phyloP scores from a whole-genome alignment of 2,113 vertebrate genomes.

The Apistogramma diplotaenia region DNA sequence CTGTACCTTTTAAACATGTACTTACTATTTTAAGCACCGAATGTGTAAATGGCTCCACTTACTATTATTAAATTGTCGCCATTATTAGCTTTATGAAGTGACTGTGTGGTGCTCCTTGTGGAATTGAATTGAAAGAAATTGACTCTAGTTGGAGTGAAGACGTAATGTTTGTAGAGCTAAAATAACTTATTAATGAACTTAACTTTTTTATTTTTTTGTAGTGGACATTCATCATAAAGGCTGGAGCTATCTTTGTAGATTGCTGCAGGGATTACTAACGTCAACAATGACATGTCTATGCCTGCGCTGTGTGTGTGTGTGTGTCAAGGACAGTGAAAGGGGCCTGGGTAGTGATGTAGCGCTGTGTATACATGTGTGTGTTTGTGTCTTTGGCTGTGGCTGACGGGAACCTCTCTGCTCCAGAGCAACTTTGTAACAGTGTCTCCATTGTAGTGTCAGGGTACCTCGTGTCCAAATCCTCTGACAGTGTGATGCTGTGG shows the following conservation, averaged over 20 bases:
- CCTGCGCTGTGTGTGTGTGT: not conserved
- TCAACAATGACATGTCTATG: not conserved
- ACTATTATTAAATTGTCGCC: slow-evolving; percentile 11
- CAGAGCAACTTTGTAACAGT: slow-evolving; percentile 56
- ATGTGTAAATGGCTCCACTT: slow-evolving; percentile 16
- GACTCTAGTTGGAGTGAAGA: not conserved
- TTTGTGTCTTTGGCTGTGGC: slow-evolving; percentile 29
- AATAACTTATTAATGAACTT: not conserved
- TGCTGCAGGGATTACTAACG: not conserved
- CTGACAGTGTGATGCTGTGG: slow-evolving; percentile 63
- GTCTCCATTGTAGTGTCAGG: slow-evolving; percentile 60
- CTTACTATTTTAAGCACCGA: slow-evolving; percentile 13
- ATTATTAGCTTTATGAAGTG: slow-evolving; percentile 11
- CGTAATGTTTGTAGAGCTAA: not conserved
- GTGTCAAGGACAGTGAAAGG: not conserved
- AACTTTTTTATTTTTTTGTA: not conserved
- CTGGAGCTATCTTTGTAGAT: not conserved
- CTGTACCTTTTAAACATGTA: slow-evolving; percentile 19
- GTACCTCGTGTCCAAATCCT: slow-evolving; percentile 64
- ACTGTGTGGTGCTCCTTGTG: not conserved
- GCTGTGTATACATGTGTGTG: slow-evolving; percentile 8
- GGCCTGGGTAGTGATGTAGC: not conserved
- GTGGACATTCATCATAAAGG: not conserved
- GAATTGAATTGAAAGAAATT: not conserved
- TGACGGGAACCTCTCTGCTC: slow-evolving; percentile 57